Base-by-base conservation (phyloP, 2,797 vertebrate species). In the Sebastes trivittatus region DNA sequence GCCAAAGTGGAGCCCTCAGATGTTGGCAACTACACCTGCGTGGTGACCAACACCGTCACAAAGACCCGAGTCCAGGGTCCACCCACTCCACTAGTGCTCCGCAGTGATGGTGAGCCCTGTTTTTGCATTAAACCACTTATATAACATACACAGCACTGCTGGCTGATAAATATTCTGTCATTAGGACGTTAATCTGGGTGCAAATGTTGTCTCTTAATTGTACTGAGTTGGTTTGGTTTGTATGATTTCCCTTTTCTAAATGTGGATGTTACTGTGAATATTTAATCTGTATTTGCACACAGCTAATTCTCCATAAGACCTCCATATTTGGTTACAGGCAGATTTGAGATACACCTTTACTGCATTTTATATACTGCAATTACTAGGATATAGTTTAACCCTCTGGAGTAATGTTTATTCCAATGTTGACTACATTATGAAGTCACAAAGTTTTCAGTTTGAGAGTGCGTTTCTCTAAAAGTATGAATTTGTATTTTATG, bases 11-110 rank as follows among this genome's bases (percentile, higher is more conserved):
- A 99, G 84, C 93, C 94, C 4, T 98, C 98, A 0, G 98, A 99
- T 18, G 98, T 95, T 49, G 98, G 98, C n/a, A 99, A 99, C 93
- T 99, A 99, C 92, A 99, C 97, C 0, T 99, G 98, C 0, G 98
- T 99, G 84, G 98, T 99, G 76, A 98, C 97, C 2, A 99, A 98
- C 90, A 96, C 95, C 0, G 96, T 99, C 75, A 99, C 98, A 3
- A 98, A 96, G 93, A 96, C 93, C 78, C 91, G 93, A 14, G 97
- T 98, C 16, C 95, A 98, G 84, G 98, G 98, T 3, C 98, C 98
- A 0, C 97, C 97, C 42, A 99, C 98, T 1, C 98, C 98, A 0
- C 96, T 99, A 3, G 96, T 98, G n/a, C 93, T 99, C 42, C 96
- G 98, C 74, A 98, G 96, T 0, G 98, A 99, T 0, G 98, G 98